Evolutionary conservation across 2,113 vertebrate genomes (phyloP), one percentile per base, ranked within the genome.

Genomic region (Scytalopus superciliaris): DNA sequence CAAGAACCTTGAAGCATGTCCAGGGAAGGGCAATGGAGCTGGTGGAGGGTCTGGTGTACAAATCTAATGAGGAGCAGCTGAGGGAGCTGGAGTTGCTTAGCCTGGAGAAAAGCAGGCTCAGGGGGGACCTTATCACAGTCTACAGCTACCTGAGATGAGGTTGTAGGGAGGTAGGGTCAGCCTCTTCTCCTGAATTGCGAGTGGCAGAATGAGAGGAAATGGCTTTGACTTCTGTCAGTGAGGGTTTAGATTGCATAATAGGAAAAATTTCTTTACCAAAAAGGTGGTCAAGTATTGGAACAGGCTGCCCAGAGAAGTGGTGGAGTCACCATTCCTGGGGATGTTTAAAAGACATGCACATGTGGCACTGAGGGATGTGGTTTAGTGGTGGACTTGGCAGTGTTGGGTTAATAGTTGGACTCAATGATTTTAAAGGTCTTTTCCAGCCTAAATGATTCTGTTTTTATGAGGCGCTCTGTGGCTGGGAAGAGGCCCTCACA

Each of bases 401-500:
- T 59, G 24, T 6, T 73, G 27, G 19, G 7, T 60, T 66, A 33
- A 35, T 3, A 4, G 10, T 37, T 72, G 21, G 37, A 45, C 12
- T 37, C 4, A 4, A 57, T 24, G 9, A 47, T 37, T 11, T 15
- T n/a, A n/a, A 60, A 50, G 33, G 14, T 66, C 25, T 77, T 88
- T 37, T 62, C 16, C 24, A 75, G 45, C 25, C 33, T 50, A 45
- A 84, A 75, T 25, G 9, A 44, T 83, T 87, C n/a, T 33, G 70
- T 52, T 72, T 89, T 35, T 44, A 0, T 45, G 50, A 50, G 25
- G n/a, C 21, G 30, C 16, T 73, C 42, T 53, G 39, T 9, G 5
- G 45, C 64, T 57, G 72, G 70, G n/a, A 66, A n/a, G 9, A 70
- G n/a, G 30, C 3, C 1, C 17, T 84, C 1, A 1, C 0, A 2